Conservation (phyloP, 1,140 invertebrate species). For the Zaprionus gabonicus region DNA sequence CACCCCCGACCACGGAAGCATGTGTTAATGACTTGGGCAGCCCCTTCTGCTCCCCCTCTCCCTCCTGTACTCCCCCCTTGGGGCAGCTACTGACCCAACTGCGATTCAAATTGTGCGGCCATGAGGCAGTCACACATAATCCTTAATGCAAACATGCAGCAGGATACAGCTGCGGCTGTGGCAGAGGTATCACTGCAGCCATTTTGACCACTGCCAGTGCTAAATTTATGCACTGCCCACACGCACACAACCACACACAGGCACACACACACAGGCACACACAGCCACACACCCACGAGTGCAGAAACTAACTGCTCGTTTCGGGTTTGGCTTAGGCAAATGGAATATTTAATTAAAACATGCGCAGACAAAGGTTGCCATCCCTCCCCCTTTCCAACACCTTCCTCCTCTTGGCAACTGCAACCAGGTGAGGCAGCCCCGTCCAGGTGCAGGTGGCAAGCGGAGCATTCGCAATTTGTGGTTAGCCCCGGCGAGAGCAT, state of each 20-base stretch:
- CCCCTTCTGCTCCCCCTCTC: not conserved
- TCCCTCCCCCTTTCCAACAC: not conserved
- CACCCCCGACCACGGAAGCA: conserved; percentile 10
- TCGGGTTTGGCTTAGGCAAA: conserved; percentile 74
- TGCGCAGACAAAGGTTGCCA: conserved; percentile 55
- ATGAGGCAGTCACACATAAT: conserved; percentile 55
- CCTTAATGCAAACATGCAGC: conserved; percentile 65
- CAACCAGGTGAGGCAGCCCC: conserved; percentile 30
- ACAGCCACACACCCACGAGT: conserved; percentile 2
- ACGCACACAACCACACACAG: not conserved
- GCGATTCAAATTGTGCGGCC: conserved; percentile 38
- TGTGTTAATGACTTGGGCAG: conserved; percentile 41
- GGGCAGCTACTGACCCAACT: conserved; percentile 1
- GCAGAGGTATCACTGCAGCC: conserved; percentile 13
- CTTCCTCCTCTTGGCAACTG: conserved; percentile 25
- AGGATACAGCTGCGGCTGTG: conserved; percentile 22
- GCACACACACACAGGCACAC: not conserved
- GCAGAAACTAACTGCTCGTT: conserved; percentile 63
- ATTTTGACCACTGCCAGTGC: conserved; percentile 25
- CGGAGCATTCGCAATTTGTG: conserved; percentile 64
- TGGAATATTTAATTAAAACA: conserved; percentile 84
- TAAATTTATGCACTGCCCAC: conserved; percentile 51
- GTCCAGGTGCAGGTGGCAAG: conserved; percentile 5
- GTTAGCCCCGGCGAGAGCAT: conserved; percentile 42
- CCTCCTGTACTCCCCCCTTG: no score